Conservation (phyloP, 2,113 vertebrate species). For the Climacteris rufus region DNA sequence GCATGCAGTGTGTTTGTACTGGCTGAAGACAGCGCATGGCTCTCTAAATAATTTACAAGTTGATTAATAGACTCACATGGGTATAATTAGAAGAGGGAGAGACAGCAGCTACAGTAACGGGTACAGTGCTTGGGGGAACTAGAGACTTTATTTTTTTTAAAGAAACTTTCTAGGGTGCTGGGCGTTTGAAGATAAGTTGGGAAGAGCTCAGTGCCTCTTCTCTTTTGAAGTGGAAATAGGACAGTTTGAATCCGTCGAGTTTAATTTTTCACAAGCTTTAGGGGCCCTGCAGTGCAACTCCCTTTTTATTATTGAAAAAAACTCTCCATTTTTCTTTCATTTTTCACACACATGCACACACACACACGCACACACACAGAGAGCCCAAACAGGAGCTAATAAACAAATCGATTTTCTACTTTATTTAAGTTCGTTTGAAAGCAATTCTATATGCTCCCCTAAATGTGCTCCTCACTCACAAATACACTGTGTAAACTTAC, state of each 20-base stretch:
- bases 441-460: background rate
- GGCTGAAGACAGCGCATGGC: conserved; percentile 88
- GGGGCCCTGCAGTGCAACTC: conserved; percentile 85
- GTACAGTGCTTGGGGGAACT: conserved; percentile 96
- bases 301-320: conserved; percentile 90
- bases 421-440: background rate
- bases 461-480: background rate
- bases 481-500: background rate
- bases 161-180: conserved; percentile 88
- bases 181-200: conserved; percentile 94
- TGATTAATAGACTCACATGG: conserved; percentile 99
- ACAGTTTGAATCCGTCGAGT: conserved; percentile 99
- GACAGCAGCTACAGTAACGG: conserved; percentile 92
- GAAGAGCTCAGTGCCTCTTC: conserved; percentile 90
- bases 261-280: conserved; percentile 99
- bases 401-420: conserved; percentile 63
- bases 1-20: conserved; percentile 83
- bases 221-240: conserved; percentile 99
- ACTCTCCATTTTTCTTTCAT: conserved; percentile 75
- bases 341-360: conserved; percentile 20
- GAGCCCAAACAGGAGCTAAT: conserved; percentile 52
- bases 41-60: conserved; percentile 99
- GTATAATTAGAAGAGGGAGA: conserved; percentile 99
- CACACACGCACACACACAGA: background rate
- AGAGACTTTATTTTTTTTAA: conserved; percentile 81